Evolutionary conservation across 1,140 invertebrate genomes (phyloP), one percentile per base, ranked within the genome.

Genomic region (fruit fly (Drosophila melanogaster)): DNA sequence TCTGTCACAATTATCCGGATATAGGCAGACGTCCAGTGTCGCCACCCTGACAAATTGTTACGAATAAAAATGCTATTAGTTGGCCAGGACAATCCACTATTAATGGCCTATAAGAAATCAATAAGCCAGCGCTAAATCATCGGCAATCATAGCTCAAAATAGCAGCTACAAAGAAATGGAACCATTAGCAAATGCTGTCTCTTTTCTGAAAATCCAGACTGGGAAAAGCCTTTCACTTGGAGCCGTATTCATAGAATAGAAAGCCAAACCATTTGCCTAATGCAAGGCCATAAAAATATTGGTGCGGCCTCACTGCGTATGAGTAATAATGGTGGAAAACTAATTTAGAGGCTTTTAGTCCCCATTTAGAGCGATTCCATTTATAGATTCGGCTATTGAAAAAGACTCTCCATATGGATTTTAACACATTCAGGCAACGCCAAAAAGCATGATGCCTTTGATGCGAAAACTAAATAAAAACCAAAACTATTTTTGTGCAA

Each of bases 331-430:
- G 14, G 54, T 46, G 62, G 72, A 33, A 75, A 64, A 65, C 72
- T 50, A 51, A 74, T 74, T 74, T 74, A 74, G 50, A 64, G 70
- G 72, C 72, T 75, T 75, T 75, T 65, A 75, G 71, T 41, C 50
- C 50, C 65, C 67, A 71, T 70, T 71, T 71, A 19, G 41, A 70
- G 19, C 30, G n/a, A n/a, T 30, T 26, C 33, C 24, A 43, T 44
- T 10, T 22, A 40, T 53, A 11, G 7, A 38, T 24, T 17, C 17
- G 0, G 17, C 38, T 37, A 37, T 22, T 74, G 49, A 71, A 71
- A 71, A 71, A 26, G 43, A 56, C 47, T 69, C 24, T 22, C 40
- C 17, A 17, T 19, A 40, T 26, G 30, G 67, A 35, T 49, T 70
- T 70, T 69, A 43, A 70, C 67, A 70, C 67, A 70, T 70, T 67